Conservation (phyloP, 2,113 vertebrate genomes). For the Marcusenius ussheri region DNA sequence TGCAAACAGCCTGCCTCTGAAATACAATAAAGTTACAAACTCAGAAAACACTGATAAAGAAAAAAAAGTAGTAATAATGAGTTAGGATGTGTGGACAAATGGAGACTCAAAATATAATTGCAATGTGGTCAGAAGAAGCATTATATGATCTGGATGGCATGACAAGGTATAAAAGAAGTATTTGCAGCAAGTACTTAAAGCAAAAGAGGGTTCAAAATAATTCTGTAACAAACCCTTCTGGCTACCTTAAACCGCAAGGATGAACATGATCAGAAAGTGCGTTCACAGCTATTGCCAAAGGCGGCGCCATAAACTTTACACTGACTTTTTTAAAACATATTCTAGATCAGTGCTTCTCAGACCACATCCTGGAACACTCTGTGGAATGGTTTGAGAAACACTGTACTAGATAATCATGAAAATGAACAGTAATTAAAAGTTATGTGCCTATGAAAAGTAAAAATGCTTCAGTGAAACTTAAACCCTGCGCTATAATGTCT, state of each 20-base stretch:
- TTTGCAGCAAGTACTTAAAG: not conserved
- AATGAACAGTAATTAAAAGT: not conserved
- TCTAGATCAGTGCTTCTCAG: no score
- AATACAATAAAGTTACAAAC: not conserved
- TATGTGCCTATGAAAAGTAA: not conserved
- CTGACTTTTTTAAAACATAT: not conserved
- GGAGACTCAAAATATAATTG: not conserved
- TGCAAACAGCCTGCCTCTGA: not conserved
- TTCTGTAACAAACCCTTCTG: not conserved
- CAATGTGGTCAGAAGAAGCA: not conserved
- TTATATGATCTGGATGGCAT: not conserved
- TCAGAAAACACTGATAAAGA: not conserved
- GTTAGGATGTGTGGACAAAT: no score
- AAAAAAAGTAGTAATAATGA: not conserved
- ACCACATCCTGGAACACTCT: no score
- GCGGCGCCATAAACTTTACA: accelerated
- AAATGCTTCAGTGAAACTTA: not conserved
- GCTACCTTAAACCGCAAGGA: not conserved
- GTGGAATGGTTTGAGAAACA: not conserved
- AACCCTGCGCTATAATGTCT: not conserved
- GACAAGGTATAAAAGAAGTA: not conserved
- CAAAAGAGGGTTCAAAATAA: not conserved
- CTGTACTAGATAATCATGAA: not conserved
- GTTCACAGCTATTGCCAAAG: not conserved
- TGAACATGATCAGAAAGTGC: not conserved